Evolutionary conservation across 2,113 vertebrate species (phyloP).

Genomic region (Nanorana parkeri): DNA sequence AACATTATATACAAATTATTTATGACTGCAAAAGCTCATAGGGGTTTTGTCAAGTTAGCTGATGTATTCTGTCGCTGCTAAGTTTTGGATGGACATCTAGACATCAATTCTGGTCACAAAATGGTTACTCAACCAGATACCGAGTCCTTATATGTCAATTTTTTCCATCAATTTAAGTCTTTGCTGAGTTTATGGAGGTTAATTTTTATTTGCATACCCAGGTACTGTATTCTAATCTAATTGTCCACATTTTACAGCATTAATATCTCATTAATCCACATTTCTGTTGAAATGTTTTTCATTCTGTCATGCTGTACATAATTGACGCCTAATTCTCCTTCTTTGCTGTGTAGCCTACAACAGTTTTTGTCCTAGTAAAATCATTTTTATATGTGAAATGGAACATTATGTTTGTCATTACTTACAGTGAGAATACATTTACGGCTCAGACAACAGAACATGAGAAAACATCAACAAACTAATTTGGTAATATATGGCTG

Average conservation of each 20-base stretch:
- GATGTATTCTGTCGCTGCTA: no score
- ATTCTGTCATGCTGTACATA: not conserved
- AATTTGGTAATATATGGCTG: constrained; percentile 50
- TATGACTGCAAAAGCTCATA: no score
- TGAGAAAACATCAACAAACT: constrained; percentile 51
- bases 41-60: no score
- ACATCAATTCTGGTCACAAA: no score
- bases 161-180: no score
- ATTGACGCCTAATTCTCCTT: constrained; percentile 21
- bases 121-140: no score
- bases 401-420: constrained; percentile 29
- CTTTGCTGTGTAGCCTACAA: constrained; percentile 24
- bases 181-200: no score
- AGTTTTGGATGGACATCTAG: no score
- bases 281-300: not conserved
- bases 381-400: constrained; percentile 21
- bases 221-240: not conserved
- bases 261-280: constrained; percentile 19
- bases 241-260: not conserved
- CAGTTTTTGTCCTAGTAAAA: constrained; percentile 30
- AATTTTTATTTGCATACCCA: not conserved
- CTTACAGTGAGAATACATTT: constrained; percentile 28
- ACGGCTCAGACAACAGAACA: constrained; percentile 34
- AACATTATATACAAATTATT: no score
- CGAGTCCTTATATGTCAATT: no score